Evolutionary conservation across 2,797 vertebrate species (phyloP).

Genomic region (Psittacula derbiana): DNA sequence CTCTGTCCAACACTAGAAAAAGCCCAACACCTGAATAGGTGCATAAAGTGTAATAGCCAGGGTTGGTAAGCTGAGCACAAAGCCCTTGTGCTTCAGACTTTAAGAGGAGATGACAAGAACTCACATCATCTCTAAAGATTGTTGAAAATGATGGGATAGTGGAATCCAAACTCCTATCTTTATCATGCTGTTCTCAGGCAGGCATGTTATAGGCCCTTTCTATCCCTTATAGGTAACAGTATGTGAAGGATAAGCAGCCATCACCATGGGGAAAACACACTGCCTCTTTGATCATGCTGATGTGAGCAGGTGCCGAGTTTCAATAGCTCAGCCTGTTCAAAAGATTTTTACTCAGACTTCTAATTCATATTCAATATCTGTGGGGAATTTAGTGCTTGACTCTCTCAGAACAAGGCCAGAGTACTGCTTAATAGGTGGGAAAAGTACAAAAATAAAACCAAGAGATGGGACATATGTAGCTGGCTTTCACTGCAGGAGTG

Average conservation of each 20-base stretch:
- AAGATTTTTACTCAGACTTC: neutral
- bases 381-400: neutral
- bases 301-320: neutral
- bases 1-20: neutral
- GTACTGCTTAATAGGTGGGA: neutral
- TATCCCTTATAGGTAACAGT: accelerated
- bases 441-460: neutral
- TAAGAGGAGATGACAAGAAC: neutral
- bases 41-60: neutral
- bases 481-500: neutral
- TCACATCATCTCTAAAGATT: neutral
- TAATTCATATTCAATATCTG: neutral
- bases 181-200: neutral
- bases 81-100: neutral
- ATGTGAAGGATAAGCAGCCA: neutral
- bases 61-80: neutral
- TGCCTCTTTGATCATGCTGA: neutral
- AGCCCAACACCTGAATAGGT: neutral
- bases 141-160: neutral
- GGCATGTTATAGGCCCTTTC: neutral
- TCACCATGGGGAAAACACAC: neutral
- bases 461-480: neutral
- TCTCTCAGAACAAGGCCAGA: neutral
- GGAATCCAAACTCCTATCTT: neutral
- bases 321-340: neutral